Conservation (phyloP, 2,797 vertebrate species). For the Rhabdomys pumilio region DNA sequence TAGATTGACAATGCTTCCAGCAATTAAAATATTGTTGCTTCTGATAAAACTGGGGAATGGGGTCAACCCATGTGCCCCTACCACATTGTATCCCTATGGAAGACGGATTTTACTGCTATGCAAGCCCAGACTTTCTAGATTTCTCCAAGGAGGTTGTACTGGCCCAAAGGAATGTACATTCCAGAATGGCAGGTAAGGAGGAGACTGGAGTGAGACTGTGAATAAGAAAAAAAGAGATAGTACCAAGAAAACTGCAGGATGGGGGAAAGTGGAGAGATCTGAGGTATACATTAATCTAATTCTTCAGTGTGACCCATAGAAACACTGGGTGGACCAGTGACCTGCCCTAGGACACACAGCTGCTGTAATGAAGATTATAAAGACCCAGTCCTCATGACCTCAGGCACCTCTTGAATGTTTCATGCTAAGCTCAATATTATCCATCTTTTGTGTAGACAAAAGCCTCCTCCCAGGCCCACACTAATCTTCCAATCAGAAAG, state of each 20-base stretch:
- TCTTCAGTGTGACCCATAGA: neutral
- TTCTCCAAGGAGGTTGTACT: neutral
- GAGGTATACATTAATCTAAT: neutral
- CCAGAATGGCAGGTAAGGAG: neutral
- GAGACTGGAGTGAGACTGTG: neutral
- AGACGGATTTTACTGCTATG: neutral
- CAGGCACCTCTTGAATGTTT: neutral
- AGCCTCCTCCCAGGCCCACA: neutral
- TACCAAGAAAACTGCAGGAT: neutral
- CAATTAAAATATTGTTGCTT: constrained; percentile 31
- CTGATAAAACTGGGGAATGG: neutral
- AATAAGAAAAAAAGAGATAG: neutral
- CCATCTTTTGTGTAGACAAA: neutral
- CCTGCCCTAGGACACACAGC: neutral
- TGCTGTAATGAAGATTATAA: neutral
- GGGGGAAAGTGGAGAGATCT: neutral
- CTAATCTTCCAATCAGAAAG: neutral
- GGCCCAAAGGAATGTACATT: neutral
- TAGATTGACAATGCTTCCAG: neutral
- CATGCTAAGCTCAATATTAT: neutral
- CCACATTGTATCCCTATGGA: too few relatives aligned
- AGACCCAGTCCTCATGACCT: neutral
- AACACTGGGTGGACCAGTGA: neutral
- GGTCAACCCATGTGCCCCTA: rapidly evolving
- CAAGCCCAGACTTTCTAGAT: neutral